Conservation (phyloP, 1,140 invertebrate genomes). For the Spodoptera litura region DNA sequence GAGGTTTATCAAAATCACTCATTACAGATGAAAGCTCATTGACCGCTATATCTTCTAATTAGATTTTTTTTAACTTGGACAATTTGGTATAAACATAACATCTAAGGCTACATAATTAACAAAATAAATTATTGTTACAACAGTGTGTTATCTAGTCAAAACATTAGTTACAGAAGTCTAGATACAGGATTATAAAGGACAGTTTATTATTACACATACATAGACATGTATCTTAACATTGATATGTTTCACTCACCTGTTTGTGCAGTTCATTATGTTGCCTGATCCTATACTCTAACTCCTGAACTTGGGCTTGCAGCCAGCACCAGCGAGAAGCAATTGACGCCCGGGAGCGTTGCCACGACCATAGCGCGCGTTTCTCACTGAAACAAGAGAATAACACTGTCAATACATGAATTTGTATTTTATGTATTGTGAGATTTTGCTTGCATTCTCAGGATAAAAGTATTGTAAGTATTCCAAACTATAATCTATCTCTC, state of each 20-base stretch:
- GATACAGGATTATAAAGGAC: too few relatives aligned
- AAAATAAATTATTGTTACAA: too few relatives aligned
- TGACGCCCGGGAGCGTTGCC: conserved; percentile 91
- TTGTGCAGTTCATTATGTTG: conserved; percentile 94
- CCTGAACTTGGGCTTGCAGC: conserved; percentile 96
- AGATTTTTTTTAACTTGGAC: not conserved
- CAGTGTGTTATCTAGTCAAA: too few relatives aligned
- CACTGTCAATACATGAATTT: not conserved
- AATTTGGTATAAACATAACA: not conserved
- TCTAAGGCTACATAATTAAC: not conserved
- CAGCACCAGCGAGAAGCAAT: conserved; percentile 96
- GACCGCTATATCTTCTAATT: conserved; percentile 5
- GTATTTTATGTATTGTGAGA: not conserved
- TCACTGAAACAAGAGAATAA: conserved; percentile 87
- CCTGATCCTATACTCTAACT: conserved; percentile 96
- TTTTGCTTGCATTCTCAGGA: not conserved
- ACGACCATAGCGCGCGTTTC: conserved; percentile 94
- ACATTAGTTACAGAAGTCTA: too few relatives aligned
- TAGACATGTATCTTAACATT: not conserved
- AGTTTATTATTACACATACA: too few relatives aligned
- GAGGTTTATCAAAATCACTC: conserved; percentile 11
- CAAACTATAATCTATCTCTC: too few relatives aligned
- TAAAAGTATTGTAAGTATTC: too few relatives aligned
- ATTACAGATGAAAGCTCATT: conserved; percentile 7
- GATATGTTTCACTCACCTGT: conserved; percentile 84